phyloP scores from a whole-genome alignment of 2,797 vertebrate genomes.

The Microctenopoma lineatum region DNA sequence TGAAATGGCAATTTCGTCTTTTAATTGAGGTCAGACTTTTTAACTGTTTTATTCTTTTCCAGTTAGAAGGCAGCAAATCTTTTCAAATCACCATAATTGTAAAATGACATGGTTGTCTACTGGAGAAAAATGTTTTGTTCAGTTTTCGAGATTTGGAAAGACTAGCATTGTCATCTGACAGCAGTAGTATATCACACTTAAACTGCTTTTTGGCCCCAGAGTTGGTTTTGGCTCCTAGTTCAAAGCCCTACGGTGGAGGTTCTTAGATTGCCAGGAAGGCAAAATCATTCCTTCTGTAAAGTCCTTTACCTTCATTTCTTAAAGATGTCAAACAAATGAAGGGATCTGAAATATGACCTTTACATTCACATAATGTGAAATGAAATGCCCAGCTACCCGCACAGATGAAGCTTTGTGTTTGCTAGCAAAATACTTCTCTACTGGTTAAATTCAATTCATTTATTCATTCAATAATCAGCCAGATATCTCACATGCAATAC shows the following conservation, averaged over 20 bases:
- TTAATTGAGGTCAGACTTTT: not conserved
- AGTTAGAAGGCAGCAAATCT: not conserved
- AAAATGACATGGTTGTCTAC: slow-evolving; percentile 22
- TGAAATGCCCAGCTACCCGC: slow-evolving; percentile 21
- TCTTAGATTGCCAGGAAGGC: slow-evolving; percentile 21
- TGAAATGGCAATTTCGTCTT: not conserved
- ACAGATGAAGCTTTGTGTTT: slow-evolving; percentile 9
- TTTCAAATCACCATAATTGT: slow-evolving; percentile 7
- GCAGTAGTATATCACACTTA: slow-evolving; percentile 25
- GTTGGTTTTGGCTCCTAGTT: slow-evolving; percentile 35
- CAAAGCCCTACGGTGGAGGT: slow-evolving; percentile 10
- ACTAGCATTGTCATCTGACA: slow-evolving; percentile 31
- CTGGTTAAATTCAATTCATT: not conserved
- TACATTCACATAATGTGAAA: slow-evolving; percentile 12
- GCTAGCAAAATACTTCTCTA: not conserved
- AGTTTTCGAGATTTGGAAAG: slow-evolving; percentile 29
- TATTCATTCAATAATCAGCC: not conserved
- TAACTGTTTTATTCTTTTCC: not conserved
- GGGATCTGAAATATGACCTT: slow-evolving; percentile 26
- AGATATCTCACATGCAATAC: not conserved
- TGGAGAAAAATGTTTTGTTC: slow-evolving; percentile 12
- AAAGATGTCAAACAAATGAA: slow-evolving; percentile 18
- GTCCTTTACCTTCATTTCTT: slow-evolving; percentile 8
- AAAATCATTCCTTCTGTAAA: slow-evolving; percentile 21
- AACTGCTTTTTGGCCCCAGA: slow-evolving; percentile 13